Base-by-base conservation (phyloP, 2,888 invertebrate species). In the Tubiluchus corallicola region DNA sequence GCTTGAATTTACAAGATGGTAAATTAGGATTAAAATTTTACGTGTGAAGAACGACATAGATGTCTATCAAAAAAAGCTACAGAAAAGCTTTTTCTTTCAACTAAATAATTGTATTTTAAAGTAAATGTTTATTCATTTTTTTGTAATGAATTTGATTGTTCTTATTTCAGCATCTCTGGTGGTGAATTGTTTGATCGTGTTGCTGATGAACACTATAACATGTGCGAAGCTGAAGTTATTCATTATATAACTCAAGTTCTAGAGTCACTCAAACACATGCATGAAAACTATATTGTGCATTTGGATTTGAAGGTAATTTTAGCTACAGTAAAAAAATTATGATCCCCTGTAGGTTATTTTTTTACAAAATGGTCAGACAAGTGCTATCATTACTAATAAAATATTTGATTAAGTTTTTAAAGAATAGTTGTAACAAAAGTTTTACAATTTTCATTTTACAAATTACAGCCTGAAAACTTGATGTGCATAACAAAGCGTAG, bases 191-290 rank as follows among this genome's bases (percentile, higher is more conserved):
- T 99, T 68, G 98, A 99, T 68, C 78, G 96, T 51, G 92, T 99
- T 58, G 94, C 96, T 0, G 85, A 92, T 37, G 96, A 98, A 50
- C 90, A 88, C 40, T 96, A 98, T 69, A 78, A 77, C 57, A 98
- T 99, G 94, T 87, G 88, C 40, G 98, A 99, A 67, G 84, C 92
- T 3, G 98, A 99, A 65, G 98, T 96, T 1, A 90, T 94, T 49
- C 88, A 94, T 66, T 99, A 98, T 70, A 92, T 98, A 85, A 69
- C 92, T 45, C 98, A 99, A 69, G 83, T 98, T 47, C 96, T 94
- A 65, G 92, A 96, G 60, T 96, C 82, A 15, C 82, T 99, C 37
- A 76, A 82, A 52, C 92, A 98, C 62, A 98, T 99, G 98, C 98
- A 99, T 64, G 98, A 99, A 58, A 84, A 85, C 71, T 96, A 94